Conservation (phyloP, 2,797 vertebrate species). For the Emydoidea blandingii region DNA sequence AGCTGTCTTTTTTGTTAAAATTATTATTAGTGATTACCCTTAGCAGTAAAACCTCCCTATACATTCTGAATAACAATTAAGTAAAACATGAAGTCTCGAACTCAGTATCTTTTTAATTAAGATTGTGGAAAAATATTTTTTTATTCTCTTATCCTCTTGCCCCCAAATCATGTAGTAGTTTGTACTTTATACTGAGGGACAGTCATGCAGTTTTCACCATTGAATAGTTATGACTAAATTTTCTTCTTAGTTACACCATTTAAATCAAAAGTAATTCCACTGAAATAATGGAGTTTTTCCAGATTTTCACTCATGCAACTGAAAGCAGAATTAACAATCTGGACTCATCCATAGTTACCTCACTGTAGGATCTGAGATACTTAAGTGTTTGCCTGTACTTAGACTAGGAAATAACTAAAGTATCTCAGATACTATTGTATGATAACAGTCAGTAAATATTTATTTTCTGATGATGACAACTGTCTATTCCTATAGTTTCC, state of each 20-base stretch:
- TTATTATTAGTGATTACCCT: neutral
- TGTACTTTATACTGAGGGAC: neutral
- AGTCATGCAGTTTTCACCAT: neutral
- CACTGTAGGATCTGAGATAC: neutral
- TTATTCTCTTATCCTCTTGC: accelerated
- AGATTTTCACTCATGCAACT: neutral
- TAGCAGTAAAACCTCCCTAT: neutral
- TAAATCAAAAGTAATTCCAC: neutral
- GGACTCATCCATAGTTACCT: neutral
- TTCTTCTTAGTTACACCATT: neutral
- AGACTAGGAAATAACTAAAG: neutral
- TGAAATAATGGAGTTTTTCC: neutral
- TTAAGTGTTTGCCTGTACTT: neutral
- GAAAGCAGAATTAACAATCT: neutral
- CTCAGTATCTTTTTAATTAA: neutral
- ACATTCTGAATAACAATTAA: neutral
- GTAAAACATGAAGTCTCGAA: accelerated
- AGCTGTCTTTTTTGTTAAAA: neutral
- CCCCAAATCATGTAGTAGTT: neutral
- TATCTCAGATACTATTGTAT: neutral
- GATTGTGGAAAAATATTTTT: accelerated
- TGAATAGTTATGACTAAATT: neutral
- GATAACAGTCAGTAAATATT: no score
- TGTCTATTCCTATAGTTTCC: neutral
- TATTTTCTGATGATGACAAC: no score